phyloP scores from a whole-genome alignment of 1,140 invertebrate species.

The Polypedilum pembai region DNA sequence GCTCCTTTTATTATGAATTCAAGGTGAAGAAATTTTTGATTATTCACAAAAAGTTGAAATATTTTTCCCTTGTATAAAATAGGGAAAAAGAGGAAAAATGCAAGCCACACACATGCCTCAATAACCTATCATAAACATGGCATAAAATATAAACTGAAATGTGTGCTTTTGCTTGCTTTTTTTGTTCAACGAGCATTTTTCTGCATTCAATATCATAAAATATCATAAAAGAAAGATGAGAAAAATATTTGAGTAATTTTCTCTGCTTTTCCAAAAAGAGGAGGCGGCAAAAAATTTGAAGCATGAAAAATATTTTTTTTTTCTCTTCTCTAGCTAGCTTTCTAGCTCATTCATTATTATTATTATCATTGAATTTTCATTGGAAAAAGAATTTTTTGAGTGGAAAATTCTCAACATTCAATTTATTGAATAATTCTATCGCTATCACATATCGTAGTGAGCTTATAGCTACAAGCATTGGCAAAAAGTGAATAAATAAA shows the following conservation, averaged over 20 bases:
- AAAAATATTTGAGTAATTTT: slow-evolving; percentile 14
- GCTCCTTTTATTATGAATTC: no score
- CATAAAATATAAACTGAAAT: no score
- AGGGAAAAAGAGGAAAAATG: no score
- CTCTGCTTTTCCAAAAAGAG: no score
- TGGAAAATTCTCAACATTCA: slow-evolving; percentile 18
- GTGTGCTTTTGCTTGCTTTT: no score
- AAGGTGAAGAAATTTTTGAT: no score
- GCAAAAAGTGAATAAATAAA: slow-evolving; percentile 14
- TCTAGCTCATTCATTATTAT: not conserved
- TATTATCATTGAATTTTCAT: slow-evolving; percentile 7
- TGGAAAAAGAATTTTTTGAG: not conserved
- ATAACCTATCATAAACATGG: no score
- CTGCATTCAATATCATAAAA: not conserved
- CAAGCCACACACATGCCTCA: no score
- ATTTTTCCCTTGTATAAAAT: no score
- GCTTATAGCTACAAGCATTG: not conserved
- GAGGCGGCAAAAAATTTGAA: not conserved
- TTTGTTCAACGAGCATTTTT: no score
- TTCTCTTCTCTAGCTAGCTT: not conserved
- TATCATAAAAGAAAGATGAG: slow-evolving; percentile 7
- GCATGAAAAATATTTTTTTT: not conserved
- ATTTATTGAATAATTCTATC: slow-evolving; percentile 20
- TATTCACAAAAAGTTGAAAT: no score
- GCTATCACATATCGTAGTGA: not conserved